Percentiles rank a stretch among this genome's conserved stretches.
phyloP scores from a whole-genome alignment of 1,140 invertebrate species.

The Caerostris darwini region DNA sequence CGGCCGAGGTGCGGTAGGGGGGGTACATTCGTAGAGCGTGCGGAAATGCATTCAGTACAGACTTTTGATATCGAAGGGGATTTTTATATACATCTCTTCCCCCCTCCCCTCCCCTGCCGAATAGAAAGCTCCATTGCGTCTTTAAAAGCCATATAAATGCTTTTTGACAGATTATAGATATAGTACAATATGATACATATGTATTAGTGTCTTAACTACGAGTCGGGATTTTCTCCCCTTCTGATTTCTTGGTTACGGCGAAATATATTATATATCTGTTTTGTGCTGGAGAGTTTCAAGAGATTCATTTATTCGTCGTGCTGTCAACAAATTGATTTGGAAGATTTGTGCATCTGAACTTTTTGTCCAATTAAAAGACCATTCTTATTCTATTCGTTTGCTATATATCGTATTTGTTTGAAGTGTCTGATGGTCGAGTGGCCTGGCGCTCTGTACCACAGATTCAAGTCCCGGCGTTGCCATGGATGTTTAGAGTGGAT shows the following conservation, averaged over 20 bases:
- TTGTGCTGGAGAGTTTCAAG: too few relatives aligned
- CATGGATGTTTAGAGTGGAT: too few relatives aligned
- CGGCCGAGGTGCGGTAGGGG: background rate
- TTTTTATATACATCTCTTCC: constrained; percentile 18
- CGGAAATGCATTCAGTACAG: constrained; percentile 72
- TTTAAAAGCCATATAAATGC: constrained; percentile 75
- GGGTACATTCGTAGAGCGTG: constrained; percentile 5
- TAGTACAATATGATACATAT: constrained; percentile 76
- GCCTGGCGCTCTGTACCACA: too few relatives aligned
- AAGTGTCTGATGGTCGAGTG: too few relatives aligned
- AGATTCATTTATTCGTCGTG: too few relatives aligned
- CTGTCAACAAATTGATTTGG: too few relatives aligned
- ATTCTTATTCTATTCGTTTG: too few relatives aligned
- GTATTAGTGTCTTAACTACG: constrained; percentile 76
- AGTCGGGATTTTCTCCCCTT: background rate
- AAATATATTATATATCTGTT: background rate
- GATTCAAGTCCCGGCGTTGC: too few relatives aligned
- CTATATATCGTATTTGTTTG: too few relatives aligned
- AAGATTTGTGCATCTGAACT: too few relatives aligned
- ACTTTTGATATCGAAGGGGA: constrained; percentile 70
- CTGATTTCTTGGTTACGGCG: background rate
- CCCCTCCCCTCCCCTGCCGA: background rate
- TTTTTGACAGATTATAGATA: constrained; percentile 77
- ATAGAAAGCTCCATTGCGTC: constrained; percentile 68
- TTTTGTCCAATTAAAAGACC: too few relatives aligned